These are phyloP conservation scores for Cephus spinipes DNA, from an alignment of 2,888 invertebrate genomes.

Conservation along the genomic window DNA sequence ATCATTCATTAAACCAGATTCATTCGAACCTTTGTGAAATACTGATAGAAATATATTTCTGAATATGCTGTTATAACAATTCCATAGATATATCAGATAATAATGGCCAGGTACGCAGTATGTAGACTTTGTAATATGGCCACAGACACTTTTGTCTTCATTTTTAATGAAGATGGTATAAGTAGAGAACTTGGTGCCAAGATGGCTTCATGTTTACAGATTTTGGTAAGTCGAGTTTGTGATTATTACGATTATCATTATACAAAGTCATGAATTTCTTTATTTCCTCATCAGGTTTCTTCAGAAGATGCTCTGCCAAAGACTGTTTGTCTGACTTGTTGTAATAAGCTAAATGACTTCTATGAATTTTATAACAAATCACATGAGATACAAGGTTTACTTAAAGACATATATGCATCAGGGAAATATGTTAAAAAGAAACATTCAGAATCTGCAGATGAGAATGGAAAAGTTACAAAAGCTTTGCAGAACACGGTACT, in stretches of 20 bases:
- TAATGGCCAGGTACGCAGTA: not conserved
- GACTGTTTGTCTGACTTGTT: slow-evolving; percentile 48
- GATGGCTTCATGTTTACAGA: slow-evolving; percentile 53
- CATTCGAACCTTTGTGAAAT: not conserved
- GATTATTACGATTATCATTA: slow-evolving; percentile 10
- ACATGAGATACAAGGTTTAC: slow-evolving; percentile 45
- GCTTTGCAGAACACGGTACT: slow-evolving; percentile 11
- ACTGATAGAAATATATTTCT: not conserved
- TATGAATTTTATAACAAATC: slow-evolving; percentile 50
- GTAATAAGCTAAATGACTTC: slow-evolving; percentile 45
- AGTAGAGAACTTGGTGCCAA: slow-evolving; percentile 42
- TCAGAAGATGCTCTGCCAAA: slow-evolving; percentile 50
- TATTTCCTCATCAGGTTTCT: slow-evolving; percentile 36
- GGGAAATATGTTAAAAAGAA: slow-evolving; percentile 15
- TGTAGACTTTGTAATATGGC: slow-evolving; percentile 38
- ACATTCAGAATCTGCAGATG: slow-evolving; percentile 9
- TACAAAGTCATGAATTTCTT: no score
- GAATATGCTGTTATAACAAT: not conserved
- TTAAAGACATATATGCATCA: slow-evolving; percentile 43
- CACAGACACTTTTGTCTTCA: slow-evolving; percentile 40
- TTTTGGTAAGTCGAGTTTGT: slow-evolving; percentile 39
- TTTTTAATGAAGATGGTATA: slow-evolving; percentile 46
- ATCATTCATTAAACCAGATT: not conserved
- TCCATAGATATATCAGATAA: not conserved
- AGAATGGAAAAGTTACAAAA: slow-evolving; percentile 19